phyloP scores from a whole-genome alignment of 1,140 invertebrate genomes.

The Leptinotarsa texana region DNA sequence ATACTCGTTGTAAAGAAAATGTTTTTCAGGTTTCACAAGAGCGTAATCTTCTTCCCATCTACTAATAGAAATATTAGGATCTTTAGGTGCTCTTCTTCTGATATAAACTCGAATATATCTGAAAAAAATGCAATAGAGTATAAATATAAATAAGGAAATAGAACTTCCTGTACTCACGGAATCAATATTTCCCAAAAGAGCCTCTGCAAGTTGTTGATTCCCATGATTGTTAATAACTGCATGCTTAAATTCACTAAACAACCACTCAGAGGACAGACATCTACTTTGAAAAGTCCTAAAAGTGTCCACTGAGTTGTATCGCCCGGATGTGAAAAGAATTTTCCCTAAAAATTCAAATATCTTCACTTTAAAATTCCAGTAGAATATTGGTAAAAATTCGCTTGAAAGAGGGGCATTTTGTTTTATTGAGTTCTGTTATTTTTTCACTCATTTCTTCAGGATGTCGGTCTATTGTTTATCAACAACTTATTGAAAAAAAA shows the following conservation, averaged over 20 bases:
- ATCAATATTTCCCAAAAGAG: conserved; percentile 33
- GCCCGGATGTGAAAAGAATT: conserved; percentile 43
- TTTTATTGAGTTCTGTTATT: not conserved
- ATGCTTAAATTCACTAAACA: conserved; percentile 41
- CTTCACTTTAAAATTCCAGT: no score
- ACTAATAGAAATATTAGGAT: no score
- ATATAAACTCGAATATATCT: no score
- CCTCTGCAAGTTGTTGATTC: conserved; percentile 24
- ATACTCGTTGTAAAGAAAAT: no score
- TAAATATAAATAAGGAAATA: not conserved
- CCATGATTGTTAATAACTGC: conserved; percentile 41
- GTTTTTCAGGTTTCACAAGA: no score
- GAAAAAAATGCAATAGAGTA: no score
- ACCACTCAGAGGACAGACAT: conserved; percentile 40
- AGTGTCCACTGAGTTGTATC: conserved; percentile 26
- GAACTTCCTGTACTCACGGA: conserved; percentile 32
- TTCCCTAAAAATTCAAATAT: conserved; percentile 27
- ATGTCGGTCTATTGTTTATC: not conserved
- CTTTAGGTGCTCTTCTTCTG: no score
- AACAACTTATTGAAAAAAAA: no score
- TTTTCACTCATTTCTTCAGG: not conserved
- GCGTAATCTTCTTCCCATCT: no score
- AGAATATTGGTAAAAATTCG: no score
- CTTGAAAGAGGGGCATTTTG: no score
- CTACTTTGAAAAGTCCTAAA: conserved; percentile 31